Base-by-base conservation (phyloP, 2,113 vertebrate genomes). In the Heloderma charlesbogerti region DNA sequence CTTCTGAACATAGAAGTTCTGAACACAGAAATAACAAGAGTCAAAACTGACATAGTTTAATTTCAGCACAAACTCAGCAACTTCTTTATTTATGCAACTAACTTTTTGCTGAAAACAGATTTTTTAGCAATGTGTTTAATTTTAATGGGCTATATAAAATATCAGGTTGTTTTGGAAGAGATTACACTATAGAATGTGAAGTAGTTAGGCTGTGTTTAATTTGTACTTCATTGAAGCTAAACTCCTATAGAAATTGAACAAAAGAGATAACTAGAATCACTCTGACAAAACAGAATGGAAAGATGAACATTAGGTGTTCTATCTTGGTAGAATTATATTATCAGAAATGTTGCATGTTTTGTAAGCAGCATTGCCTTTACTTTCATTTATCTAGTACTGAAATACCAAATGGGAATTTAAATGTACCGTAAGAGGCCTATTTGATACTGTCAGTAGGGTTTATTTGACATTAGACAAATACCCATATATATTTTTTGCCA, bases 61-160 rank as follows among this genome's bases (percentile, higher is more conserved):
- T 95, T 94, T 92, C 29, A 75, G 83, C 37, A 78, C 34, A 90
- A 63, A 40, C 88, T 93, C 92, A 88, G 83, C 91, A 93, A 79
- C 92, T 71, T 12, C 69, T 63, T 77, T 51, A 69, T 66, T 45
- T 63, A 74, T 75, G 6, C 16, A 40, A 83, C 66, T 66, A 66
- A 9, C 12, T 37, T 89, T 74, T 89, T 48, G 13, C 48, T 18
- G 16, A 78, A 85, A 75, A 43, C 25, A 43, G 0, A 48, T 40
- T 29, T 54, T 86, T n/a, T 60, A 72, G 13, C 37, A 81, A 45
- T 45, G 54, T 18, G 37, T 87, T 87, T 72, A 91, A 54, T 80
- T 79, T 66, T 63, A 75, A 15, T 84, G 54, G 37, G 31, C 34
- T 45, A 67, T 37, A 51, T 51, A 51, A n/a, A 80, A 80, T 51